Conservation (phyloP, 2,113 vertebrate genomes). For the Plecturocebus donacophilus region DNA sequence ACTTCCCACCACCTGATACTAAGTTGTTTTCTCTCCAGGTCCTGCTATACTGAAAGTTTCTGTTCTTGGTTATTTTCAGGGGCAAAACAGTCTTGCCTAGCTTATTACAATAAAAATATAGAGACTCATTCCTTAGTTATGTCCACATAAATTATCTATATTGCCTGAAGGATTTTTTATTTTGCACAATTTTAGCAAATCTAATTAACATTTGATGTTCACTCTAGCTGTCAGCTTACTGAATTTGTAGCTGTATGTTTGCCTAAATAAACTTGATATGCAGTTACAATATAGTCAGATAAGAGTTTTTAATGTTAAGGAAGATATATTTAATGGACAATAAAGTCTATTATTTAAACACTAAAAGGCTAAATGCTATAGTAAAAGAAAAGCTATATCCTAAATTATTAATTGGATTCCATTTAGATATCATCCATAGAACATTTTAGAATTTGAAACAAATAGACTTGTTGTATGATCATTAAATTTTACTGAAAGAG, state of each 20-base stretch:
- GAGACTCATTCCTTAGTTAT: background rate
- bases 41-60: background rate
- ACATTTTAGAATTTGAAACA: slow-evolving; percentile 30
- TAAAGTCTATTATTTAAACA: slow-evolving; percentile 32
- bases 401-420: slow-evolving; percentile 28
- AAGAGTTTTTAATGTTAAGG: slow-evolving; percentile 18
- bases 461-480: background rate
- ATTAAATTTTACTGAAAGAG: slow-evolving; percentile 29
- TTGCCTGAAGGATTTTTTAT: background rate
- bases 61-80: background rate
- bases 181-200: slow-evolving; percentile 24
- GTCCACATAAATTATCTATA: background rate
- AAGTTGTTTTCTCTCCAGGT: background rate
- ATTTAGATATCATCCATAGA: background rate
- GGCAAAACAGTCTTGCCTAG: background rate
- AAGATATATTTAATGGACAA: background rate
- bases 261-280: background rate
- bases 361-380: background rate
- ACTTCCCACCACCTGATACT: background rate
- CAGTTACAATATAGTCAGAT: background rate
- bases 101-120: background rate
- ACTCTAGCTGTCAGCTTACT: background rate
- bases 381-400: slow-evolving; percentile 7
- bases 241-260: slow-evolving; percentile 1
- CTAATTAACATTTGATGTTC: slow-evolving; percentile 3